A percentile compares a stretch with the other conserved stretches of the same genome.
Evolutionary conservation across 2,888 invertebrate genomes (phyloP).

Genomic region (Pecten maximus): DNA sequence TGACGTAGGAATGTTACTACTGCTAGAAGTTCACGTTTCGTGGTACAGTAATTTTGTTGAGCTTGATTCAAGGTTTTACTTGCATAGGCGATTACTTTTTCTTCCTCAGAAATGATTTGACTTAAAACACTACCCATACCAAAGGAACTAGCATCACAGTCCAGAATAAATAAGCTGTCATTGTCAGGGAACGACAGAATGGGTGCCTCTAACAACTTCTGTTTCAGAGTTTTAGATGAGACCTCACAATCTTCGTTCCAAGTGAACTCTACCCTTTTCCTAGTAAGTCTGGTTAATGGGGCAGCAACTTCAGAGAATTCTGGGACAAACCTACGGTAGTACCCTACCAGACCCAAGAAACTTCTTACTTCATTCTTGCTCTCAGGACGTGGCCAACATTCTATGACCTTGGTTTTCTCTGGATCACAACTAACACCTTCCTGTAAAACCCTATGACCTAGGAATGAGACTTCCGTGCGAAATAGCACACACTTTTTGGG

Average conservation of each 20-base stretch:
- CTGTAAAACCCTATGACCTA: slow-evolving; percentile 7
- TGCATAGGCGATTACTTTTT: too few species aligned
- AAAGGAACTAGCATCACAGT: too few species aligned
- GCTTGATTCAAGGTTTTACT: too few species aligned
- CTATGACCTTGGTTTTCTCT: slow-evolving; percentile 17
- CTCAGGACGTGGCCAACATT: slow-evolving; percentile 22
- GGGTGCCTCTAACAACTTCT: background rate
- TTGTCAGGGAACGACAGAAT: background rate
- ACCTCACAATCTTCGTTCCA: too few species aligned
- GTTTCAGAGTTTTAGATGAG: slow-evolving; percentile 26
- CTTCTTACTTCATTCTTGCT: slow-evolving; percentile 12
- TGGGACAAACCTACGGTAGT: background rate
- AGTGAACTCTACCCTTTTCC: too few species aligned
- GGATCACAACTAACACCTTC: slow-evolving; percentile 36
- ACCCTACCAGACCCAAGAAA: slow-evolving; percentile 27
- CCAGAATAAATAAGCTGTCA: slow-evolving; percentile 37
- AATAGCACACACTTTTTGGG: slow-evolving; percentile 38
- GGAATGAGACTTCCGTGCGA: slow-evolving; percentile 37
- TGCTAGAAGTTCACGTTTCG: too few species aligned
- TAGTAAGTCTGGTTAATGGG: background rate
- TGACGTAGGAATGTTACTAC: too few species aligned
- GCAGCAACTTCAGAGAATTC: background rate
- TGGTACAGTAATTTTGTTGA: too few species aligned
- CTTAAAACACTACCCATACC: too few species aligned
- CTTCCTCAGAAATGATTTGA: too few species aligned